phyloP scores from a whole-genome alignment of 2,797 vertebrate species.

The Ptychadena robeensis region DNA sequence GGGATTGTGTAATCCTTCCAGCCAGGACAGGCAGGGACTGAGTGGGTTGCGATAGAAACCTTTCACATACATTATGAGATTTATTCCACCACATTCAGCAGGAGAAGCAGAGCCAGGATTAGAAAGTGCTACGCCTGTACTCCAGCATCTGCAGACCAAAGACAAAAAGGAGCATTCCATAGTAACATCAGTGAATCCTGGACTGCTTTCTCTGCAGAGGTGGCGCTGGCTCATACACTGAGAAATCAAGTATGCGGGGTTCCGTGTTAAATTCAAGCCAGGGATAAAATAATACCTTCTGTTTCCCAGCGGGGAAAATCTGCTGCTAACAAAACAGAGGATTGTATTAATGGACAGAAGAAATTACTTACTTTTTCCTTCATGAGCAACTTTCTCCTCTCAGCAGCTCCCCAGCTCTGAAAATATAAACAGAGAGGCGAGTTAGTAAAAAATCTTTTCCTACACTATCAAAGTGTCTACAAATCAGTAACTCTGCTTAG shows the following conservation, averaged over 20 bases:
- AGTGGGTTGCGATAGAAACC: conserved; percentile 35
- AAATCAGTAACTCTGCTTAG: conserved; percentile 59
- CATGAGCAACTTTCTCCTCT: conserved; percentile 29
- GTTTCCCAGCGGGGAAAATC: conserved; percentile 17
- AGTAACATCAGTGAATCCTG: conserved; percentile 8
- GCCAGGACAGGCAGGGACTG: neutral
- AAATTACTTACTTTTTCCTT: conserved; percentile 47
- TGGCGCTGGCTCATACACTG: conserved; percentile 13
- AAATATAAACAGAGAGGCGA: conserved; percentile 41
- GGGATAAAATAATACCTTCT: conserved; percentile 26
- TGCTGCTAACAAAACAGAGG: conserved; percentile 17
- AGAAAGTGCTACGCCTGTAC: neutral
- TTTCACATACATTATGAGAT: conserved; percentile 39
- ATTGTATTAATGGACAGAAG: neutral
- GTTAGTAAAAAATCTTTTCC: conserved; percentile 32
- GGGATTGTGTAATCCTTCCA: conserved; percentile 25
- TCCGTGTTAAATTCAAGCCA: neutral
- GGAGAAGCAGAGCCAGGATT: conserved; percentile 16
- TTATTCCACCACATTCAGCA: conserved; percentile 40
- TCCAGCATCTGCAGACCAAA: conserved; percentile 10
- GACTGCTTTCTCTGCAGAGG: conserved; percentile 8
- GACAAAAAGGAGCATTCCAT: neutral
- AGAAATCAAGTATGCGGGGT: conserved; percentile 17
- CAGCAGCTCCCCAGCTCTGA: conserved; percentile 29
- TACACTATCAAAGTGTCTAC: conserved; percentile 46